A percentile compares a stretch with the other conserved stretches of the same genome.
phyloP scores from a whole-genome alignment of 2,797 vertebrate genomes.

The Iguana delicatissima region DNA sequence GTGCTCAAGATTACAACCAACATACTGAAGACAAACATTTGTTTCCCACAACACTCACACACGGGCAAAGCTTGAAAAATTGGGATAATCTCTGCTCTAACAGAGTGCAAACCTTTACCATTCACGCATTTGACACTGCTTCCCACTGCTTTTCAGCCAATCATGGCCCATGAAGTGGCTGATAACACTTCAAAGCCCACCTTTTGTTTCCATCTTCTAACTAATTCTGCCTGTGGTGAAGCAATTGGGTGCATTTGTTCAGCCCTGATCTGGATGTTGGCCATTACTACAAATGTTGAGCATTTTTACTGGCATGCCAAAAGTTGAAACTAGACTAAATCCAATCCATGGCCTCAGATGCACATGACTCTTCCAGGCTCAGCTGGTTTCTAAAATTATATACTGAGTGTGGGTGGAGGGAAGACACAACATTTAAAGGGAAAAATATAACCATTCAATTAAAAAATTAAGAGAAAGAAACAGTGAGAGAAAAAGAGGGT shows the following conservation, averaged over 20 bases:
- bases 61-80: background rate
- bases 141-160: background rate
- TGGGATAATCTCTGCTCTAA: background rate
- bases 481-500: no score
- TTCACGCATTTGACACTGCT: background rate
- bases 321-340: background rate
- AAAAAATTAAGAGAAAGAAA: no score
- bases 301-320: constrained; percentile 2
- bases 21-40: background rate
- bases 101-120: background rate
- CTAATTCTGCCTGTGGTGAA: background rate
- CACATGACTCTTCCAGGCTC: background rate
- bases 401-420: background rate
- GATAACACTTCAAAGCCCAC: background rate
- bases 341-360: no score
- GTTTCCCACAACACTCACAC: background rate
- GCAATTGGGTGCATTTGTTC: background rate
- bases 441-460: no score
- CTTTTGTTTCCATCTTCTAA: background rate
- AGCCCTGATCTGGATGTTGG: background rate
- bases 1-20: background rate
- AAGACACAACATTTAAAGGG: background rate
- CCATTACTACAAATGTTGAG: background rate
- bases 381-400: background rate
- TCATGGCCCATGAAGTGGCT: background rate